phyloP scores from a whole-genome alignment of 2,113 vertebrate genomes.

The Cricetomys ansorgei region DNA sequence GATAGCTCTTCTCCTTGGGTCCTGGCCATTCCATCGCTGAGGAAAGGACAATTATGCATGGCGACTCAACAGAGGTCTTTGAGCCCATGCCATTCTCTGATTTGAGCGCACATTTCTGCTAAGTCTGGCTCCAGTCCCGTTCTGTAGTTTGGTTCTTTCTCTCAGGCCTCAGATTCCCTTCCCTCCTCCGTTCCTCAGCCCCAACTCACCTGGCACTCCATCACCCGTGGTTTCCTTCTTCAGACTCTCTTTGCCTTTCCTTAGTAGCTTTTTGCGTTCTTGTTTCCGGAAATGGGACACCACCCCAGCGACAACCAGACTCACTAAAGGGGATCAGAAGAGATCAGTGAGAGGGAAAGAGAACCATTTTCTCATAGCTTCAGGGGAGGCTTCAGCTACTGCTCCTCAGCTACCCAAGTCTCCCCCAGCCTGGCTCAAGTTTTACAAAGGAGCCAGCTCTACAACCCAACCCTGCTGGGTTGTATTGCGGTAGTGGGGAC shows the following conservation, averaged over 20 bases:
- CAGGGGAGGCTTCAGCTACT: not conserved
- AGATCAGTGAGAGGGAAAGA: not conserved
- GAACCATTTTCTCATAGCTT: not conserved
- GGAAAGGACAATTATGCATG: not conserved
- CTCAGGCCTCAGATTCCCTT: rapidly evolving
- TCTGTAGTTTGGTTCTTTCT: not conserved
- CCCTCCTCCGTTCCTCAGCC: not conserved
- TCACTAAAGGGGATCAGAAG: constrained; percentile 86
- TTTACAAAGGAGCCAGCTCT: not conserved
- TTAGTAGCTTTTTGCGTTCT: constrained; percentile 91
- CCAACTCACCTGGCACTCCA: constrained; percentile 87
- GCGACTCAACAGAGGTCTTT: not conserved
- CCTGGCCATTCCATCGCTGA: constrained; percentile 95
- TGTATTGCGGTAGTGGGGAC: not conserved
- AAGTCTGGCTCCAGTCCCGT: not conserved
- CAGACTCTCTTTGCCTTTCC: constrained; percentile 76
- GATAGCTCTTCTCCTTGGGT: constrained; percentile 83
- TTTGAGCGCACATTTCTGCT: not conserved
- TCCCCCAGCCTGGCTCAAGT: not conserved
- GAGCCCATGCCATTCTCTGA: not conserved
- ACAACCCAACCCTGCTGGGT: not conserved
- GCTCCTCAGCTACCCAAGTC: not conserved
- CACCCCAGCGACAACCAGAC: constrained; percentile 90
- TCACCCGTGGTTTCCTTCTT: constrained; percentile 78
- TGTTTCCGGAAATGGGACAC: constrained; percentile 89